A percentile compares a stretch with the other conserved stretches of the same genome.
Evolutionary conservation across 92 coral and sea anemone species (phyloP).

Genomic region (Palythoa grandiflora): DNA sequence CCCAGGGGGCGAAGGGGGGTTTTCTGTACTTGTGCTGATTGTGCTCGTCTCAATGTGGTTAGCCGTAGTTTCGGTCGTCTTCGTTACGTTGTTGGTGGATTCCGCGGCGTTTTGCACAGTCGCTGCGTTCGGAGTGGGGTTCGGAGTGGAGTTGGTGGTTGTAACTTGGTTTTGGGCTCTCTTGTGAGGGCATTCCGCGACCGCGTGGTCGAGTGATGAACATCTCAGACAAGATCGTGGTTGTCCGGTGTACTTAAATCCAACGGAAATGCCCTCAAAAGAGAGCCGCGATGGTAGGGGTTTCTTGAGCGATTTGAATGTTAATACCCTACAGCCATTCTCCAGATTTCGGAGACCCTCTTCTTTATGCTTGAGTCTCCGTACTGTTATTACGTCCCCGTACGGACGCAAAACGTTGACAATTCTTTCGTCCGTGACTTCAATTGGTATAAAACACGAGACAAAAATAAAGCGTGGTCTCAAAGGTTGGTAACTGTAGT

Average conservation of each 20-base stretch:
- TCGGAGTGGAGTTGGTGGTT: background rate
- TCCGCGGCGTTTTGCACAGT: too few species aligned
- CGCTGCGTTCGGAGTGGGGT: background rate
- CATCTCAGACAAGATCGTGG: background rate
- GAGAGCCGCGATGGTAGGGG: too few species aligned
- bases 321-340: background rate
- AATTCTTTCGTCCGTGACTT: background rate
- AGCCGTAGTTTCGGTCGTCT: too few species aligned
- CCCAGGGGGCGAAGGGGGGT: too few species aligned
- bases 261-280: too few species aligned
- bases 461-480: background rate
- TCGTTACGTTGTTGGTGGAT: too few species aligned
- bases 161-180: background rate
- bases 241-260: background rate
- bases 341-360: background rate
- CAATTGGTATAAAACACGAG: background rate
- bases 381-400: background rate
- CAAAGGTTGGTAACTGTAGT: background rate
- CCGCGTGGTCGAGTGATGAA: background rate
- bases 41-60: fast-evolving
- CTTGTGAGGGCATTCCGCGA: background rate
- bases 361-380: constrained; percentile 18
- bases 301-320: background rate
- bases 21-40: too few species aligned
- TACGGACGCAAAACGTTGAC: background rate